Base-by-base conservation (phyloP, 2,113 vertebrate genomes). In the Mellivora capensis region DNA sequence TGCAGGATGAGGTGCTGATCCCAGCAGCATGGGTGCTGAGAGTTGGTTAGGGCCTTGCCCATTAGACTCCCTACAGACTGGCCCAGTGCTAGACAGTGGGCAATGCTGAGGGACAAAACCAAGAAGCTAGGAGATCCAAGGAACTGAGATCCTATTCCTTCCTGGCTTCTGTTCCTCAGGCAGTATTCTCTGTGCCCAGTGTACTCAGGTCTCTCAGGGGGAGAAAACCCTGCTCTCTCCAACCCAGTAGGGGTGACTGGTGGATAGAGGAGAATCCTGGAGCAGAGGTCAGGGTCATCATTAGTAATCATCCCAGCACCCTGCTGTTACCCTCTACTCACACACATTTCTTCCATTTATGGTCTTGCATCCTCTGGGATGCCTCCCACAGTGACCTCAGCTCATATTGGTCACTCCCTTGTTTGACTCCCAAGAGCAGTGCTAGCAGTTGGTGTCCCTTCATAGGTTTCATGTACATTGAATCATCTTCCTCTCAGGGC, bases 281-380 rank as follows among this genome's bases (percentile, higher is more conserved):
- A n/a, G 9, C 61, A 79, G 61, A 77, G 52, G 15, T 20, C 15
- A 23, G 7, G 34, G 71, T 29, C 47, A 6, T 17, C 18, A 13
- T 23, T 47, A 9, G 7, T 23, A 7, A 31, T 29, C 52, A 62
- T 17, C 27, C 39, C 31, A 54, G 13, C 4, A 14, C 7, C 2
- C 4, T 8, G 23, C 59, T 27, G 21, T 34, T 59, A 14, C 12
- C 27, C 37, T 76, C 61, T 11, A 8, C 37, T 20, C 14, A 52
- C 49, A 61, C 1, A 18, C 4, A 7, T 61, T n/a, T 83, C 27
- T 9, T 83, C 34, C 12, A n/a, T 29, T 39, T 13, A 11, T 0
- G 0, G 44, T 47, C 31, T 34, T 8, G 7, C 0, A 4, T 10
- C 39, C 10, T 37, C 34, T 27, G 1, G 39, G 17, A 31, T 8